Conservation (phyloP, 2,888 invertebrate genomes). For the Pecten maximus region DNA sequence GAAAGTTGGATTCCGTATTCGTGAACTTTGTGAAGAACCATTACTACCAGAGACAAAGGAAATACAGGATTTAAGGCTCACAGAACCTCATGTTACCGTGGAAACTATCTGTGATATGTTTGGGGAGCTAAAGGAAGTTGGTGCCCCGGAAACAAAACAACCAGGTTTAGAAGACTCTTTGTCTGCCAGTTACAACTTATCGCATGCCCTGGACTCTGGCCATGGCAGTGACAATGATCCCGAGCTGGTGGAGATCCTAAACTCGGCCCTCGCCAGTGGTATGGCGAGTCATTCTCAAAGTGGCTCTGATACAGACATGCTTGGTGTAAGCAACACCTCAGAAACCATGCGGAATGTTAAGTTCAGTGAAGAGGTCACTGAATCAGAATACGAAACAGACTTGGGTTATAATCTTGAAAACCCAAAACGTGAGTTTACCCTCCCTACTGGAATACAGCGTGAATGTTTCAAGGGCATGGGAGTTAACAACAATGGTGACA, state of each 20-base stretch:
- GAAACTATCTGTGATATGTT: slow-evolving; percentile 76
- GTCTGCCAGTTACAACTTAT: slow-evolving; percentile 37
- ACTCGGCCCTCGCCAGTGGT: slow-evolving; percentile 53
- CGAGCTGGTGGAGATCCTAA: slow-evolving; percentile 60
- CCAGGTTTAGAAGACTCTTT: not conserved
- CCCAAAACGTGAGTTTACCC: slow-evolving; percentile 66
- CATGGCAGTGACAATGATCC: slow-evolving; percentile 63
- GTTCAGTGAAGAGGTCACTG: slow-evolving; percentile 64
- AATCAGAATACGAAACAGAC: slow-evolving; percentile 61
- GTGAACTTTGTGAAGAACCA: slow-evolving; percentile 73
- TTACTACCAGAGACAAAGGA: slow-evolving; percentile 60
- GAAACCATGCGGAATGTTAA: slow-evolving; percentile 65
- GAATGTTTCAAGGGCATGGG: slow-evolving; percentile 76
- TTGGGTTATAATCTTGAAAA: slow-evolving; percentile 64
- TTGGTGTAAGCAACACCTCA: slow-evolving; percentile 71
- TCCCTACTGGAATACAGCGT: slow-evolving; percentile 70
- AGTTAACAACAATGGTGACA: slow-evolving; percentile 70
- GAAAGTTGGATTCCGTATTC: slow-evolving; percentile 72
- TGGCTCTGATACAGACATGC: slow-evolving; percentile 67
- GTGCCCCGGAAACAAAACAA: not conserved
- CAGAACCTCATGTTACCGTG: slow-evolving; percentile 71
- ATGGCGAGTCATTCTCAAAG: slow-evolving; percentile 54
- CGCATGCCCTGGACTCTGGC: slow-evolving; percentile 51
- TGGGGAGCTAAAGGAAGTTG: slow-evolving; percentile 65
- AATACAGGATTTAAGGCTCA: slow-evolving; percentile 58